Conservation (phyloP, 2,888 invertebrate genomes). For the Sarcophaga rosellei region DNA sequence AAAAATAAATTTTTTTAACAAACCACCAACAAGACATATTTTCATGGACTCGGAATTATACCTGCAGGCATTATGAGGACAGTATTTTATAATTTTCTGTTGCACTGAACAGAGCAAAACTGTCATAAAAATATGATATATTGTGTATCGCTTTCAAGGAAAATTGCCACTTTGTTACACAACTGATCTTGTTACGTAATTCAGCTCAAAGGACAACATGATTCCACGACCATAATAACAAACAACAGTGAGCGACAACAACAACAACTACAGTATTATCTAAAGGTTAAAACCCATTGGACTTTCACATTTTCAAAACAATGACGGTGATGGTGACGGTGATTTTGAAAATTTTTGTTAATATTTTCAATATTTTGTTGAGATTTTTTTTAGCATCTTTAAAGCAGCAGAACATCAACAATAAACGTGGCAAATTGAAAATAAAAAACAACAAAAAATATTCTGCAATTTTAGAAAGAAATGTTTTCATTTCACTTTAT, state of each 20-base stretch:
- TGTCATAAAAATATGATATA: constrained; percentile 70
- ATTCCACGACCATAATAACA: not conserved
- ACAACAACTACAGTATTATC: not conserved
- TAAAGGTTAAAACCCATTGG: constrained; percentile 35
- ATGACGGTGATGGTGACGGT: not conserved
- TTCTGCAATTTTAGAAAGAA: too few relatives aligned
- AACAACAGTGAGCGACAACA: too few relatives aligned
- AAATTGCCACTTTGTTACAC: constrained; percentile 49
- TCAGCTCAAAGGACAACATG: not conserved
- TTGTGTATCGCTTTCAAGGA: constrained; percentile 59
- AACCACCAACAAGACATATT: too few relatives aligned
- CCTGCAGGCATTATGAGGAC: not conserved
- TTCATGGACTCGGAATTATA: not conserved
- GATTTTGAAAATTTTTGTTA: constrained; percentile 67
- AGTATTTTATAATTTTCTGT: not conserved
- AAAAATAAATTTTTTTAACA: too few relatives aligned
- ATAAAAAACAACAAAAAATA: constrained; percentile 15
- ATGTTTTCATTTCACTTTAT: too few relatives aligned
- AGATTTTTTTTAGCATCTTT: not conserved
- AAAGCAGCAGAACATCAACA: not conserved
- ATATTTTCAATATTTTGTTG: constrained; percentile 8
- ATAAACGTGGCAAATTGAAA: constrained; percentile 48
- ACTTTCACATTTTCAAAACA: constrained; percentile 52
- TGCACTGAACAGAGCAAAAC: not conserved
- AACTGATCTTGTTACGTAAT: constrained; percentile 57